Evolutionary conservation across 2,888 invertebrate species (phyloP), one percentile per base, ranked within the genome.

Genomic region (Celastrina argiolus): DNA sequence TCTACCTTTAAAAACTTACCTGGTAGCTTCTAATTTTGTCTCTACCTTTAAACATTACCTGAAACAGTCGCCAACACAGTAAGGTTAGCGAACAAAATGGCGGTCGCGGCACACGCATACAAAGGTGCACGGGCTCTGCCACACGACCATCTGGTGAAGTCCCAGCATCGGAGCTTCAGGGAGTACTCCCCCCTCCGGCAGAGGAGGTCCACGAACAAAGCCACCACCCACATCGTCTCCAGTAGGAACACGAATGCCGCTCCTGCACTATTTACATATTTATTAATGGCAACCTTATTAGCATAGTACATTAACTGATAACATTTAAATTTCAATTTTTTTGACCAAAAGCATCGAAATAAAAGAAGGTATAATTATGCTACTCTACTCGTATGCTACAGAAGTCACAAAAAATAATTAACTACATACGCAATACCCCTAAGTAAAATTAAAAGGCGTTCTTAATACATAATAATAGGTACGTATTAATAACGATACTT

Each of bases 161-260:
- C 91, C 91, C 91, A 91, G 69, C 91, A 91, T 0, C 91, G 79
- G 16, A 91, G 75, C 1, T 84, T 78, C 64, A 89, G 69, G 0
- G 90, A 85, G 75, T 91, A 91, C 67, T 91, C 90, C 7, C 91
- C 91, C 0, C 88, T 80, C 0, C 91, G 83, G 65, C 88, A 88
- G 8, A 91, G 76, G 22, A 91, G 77, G 75, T 91, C 91, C 68
- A 91, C 85, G 74, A 91, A 91, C 2, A 91, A 68, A 0, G 90
- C 91, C 7, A 79, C 84, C 45, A 89, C 91, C 91, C 91, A 91
- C 91, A 91, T 91, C 34, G 90, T 91, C 76, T 91, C 91, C 69
- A 91, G 70, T 6, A 89, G 71, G n/a, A 91, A 76, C 4, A 91
- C 82, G 56, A 84, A 70, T 1, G 82, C 87, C 66, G 91, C 85